Percentiles rank a stretch among this genome's conserved stretches.
Evolutionary conservation across 2,797 vertebrate genomes (phyloP).

Genomic region (Rhinogobio ventralis): DNA sequence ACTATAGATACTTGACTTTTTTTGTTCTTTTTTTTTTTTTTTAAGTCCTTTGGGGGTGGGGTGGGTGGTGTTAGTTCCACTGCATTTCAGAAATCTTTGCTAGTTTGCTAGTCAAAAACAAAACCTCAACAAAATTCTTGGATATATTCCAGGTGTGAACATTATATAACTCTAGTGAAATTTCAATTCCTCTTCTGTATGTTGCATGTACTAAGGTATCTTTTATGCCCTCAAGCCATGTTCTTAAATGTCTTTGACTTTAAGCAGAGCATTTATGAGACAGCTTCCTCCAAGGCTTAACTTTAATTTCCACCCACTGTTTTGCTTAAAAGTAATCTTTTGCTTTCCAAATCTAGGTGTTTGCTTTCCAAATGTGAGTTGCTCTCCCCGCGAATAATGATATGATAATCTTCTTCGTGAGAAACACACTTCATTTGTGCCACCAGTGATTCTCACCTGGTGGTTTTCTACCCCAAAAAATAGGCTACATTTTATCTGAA

Average conservation of each 20-base stretch:
- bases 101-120: too few species aligned
- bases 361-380: too few species aligned
- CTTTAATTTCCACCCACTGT: slow-evolving; percentile 2
- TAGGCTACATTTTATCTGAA: too few species aligned
- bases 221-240: neutral
- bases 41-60: neutral
- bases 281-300: neutral
- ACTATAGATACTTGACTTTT: slow-evolving; percentile 12
- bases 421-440: neutral
- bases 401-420: neutral
- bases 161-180: neutral
- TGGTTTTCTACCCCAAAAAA: too few species aligned
- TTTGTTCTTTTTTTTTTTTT: too few species aligned
- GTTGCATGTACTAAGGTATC: neutral
- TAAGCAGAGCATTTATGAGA: neutral
- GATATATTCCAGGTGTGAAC: too few species aligned
- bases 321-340: slow-evolving; percentile 33
- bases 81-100: too few species aligned
- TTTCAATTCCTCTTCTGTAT: neutral
- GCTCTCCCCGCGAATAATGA: neutral
- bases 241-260: neutral
- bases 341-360: slow-evolving; percentile 43
- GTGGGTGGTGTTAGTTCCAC: too few species aligned
- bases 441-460: neutral
- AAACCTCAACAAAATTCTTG: too few species aligned